A percentile compares a stretch with the other conserved stretches of the same genome.
Evolutionary conservation across 2,888 invertebrate genomes (phyloP).

Genomic region (Mycalesis mineus): DNA sequence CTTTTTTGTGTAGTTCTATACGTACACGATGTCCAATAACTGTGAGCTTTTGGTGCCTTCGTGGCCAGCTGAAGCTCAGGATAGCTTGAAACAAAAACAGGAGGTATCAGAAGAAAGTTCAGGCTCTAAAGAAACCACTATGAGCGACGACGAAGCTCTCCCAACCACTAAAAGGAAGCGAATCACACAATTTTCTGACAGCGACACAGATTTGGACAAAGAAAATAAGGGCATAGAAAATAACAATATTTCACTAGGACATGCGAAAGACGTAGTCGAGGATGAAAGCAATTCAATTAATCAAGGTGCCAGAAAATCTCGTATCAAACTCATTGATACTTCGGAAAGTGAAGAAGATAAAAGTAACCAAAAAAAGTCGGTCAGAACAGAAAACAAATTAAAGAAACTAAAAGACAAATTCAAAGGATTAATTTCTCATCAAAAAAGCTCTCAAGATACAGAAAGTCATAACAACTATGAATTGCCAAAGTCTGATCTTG

Average conservation of each 20-base stretch:
- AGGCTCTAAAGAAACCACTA: background rate
- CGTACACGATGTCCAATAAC: background rate
- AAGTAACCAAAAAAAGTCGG: constrained; percentile 28
- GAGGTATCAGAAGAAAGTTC: background rate
- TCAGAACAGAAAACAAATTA: constrained; percentile 52
- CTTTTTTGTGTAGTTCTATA: background rate
- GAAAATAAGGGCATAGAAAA: constrained; percentile 28
- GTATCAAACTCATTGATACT: constrained; percentile 24
- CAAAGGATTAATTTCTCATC: constrained; percentile 44
- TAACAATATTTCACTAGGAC: background rate
- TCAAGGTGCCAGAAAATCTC: constrained; percentile 19
- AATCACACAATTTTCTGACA: constrained; percentile 46
- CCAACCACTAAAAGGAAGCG: constrained; percentile 38
- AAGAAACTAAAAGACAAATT: constrained; percentile 59
- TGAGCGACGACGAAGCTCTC: constrained; percentile 32
- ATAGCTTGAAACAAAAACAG: background rate
- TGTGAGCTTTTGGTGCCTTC: background rate
- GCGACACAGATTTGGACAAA: constrained; percentile 48
- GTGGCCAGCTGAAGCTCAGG: background rate
- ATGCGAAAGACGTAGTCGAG: background rate
- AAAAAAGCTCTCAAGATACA: constrained; percentile 33
- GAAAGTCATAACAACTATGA: background rate
- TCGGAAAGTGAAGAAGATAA: constrained; percentile 21
- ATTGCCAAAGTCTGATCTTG: background rate
- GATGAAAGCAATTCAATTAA: constrained; percentile 10